A percentile compares a stretch with the other conserved stretches of the same genome.
These are phyloP conservation scores for Tauraco erythrolophus DNA, from an alignment of 2,113 vertebrate species.

Conservation along the genomic window DNA sequence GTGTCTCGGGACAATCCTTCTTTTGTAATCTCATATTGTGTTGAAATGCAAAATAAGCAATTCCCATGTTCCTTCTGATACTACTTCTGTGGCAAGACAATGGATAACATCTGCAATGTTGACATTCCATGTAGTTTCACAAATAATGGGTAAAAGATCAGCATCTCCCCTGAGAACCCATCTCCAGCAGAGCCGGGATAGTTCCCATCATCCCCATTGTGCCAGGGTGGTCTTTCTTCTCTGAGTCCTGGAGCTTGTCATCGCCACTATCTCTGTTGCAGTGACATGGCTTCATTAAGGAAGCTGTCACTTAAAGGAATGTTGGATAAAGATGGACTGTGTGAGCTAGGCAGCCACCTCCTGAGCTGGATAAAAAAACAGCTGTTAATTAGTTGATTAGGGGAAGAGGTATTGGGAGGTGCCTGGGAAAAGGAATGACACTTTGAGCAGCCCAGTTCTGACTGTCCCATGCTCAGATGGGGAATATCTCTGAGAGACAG, in stretches of 20 bases:
- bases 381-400: background rate
- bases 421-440: background rate
- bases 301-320: background rate
- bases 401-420: background rate
- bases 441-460: background rate
- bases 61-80: background rate
- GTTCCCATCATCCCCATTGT: background rate
- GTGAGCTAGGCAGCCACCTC: background rate
- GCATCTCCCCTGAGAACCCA: background rate
- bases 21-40: slow-evolving; percentile 4
- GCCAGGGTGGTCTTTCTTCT: slow-evolving; percentile 17
- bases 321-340: slow-evolving; percentile 25
- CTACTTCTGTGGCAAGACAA: slow-evolving; percentile 6
- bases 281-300: background rate
- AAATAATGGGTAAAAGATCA: slow-evolving; percentile 28
- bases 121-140: background rate
- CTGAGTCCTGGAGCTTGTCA: background rate
- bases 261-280: background rate
- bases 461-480: background rate
- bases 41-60: background rate
- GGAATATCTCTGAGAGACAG: background rate
- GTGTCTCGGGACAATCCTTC: background rate
- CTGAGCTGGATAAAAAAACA: background rate
- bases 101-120: slow-evolving; percentile 29
- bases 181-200: background rate